Percentiles rank a stretch among this genome's conserved stretches.
Conservation (phyloP, 2,888 invertebrate genomes). For the Tipula unca region DNA sequence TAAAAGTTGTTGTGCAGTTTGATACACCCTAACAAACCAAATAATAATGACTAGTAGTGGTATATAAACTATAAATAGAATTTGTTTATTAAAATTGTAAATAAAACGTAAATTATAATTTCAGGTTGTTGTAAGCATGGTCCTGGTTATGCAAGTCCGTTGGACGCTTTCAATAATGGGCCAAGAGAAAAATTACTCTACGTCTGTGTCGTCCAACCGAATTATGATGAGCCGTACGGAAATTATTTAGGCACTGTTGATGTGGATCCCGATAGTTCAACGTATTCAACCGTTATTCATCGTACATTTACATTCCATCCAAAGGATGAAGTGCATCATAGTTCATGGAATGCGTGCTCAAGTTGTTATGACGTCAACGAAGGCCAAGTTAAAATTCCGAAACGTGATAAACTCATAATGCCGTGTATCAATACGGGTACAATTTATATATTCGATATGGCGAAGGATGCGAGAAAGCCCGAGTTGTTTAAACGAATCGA, state of each 20-base stretch:
- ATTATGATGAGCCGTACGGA: conserved; percentile 52
- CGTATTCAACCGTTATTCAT: conserved; percentile 82
- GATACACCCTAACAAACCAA: background rate
- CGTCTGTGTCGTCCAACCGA: conserved; percentile 78
- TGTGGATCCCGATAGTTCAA: conserved; percentile 77
- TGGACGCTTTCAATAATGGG: conserved; percentile 74
- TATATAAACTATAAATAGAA: background rate
- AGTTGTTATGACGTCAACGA: conserved; percentile 61
- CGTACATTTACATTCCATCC: conserved; percentile 66
- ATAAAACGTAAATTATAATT: background rate
- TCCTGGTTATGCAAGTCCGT: conserved; percentile 70
- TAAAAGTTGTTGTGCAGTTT: background rate
- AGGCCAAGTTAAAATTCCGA: conserved; percentile 42
- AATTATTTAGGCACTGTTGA: conserved; percentile 90
- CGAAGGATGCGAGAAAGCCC: conserved; percentile 62
- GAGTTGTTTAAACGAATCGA: conserved; percentile 63
- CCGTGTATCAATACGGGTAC: conserved; percentile 75
- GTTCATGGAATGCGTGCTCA: conserved; percentile 95
- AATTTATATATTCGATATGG: conserved; percentile 76
- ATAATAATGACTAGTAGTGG: background rate
- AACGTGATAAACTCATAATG: conserved; percentile 70
- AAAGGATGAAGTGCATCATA: conserved; percentile 89
- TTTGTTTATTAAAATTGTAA: background rate
- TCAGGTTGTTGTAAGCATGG: conserved; percentile 40
- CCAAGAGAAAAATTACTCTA: conserved; percentile 81